These are phyloP conservation scores for Heliothis virescens DNA, from an alignment of 1,140 invertebrate genomes.

Conservation along the genomic window DNA sequence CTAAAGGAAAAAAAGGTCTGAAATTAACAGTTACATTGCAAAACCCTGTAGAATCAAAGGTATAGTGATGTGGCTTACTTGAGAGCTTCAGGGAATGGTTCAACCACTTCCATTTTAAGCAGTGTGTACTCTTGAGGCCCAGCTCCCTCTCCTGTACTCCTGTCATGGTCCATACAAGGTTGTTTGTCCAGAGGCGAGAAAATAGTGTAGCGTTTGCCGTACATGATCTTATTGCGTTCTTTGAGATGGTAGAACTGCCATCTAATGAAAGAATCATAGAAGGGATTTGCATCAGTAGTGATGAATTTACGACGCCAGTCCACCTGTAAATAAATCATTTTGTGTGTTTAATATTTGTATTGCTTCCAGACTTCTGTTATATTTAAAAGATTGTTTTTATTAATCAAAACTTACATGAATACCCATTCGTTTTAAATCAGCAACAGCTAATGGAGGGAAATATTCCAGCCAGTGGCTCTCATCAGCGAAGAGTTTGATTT, in stretches of 20 bases:
- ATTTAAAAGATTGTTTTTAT: background rate
- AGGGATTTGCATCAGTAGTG: constrained; percentile 99
- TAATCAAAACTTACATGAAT: constrained; percentile 90
- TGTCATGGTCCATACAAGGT: constrained; percentile 99
- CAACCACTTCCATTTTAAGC: constrained; percentile 96
- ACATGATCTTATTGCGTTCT: constrained; percentile 95
- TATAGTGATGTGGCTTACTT: constrained; percentile 83
- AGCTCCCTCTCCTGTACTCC: constrained; percentile 98
- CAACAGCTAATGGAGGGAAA: constrained; percentile 96
- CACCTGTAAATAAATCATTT: constrained; percentile 86
- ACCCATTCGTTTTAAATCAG: constrained; percentile 96
- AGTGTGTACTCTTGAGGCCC: constrained; percentile 99
- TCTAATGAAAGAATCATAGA: constrained; percentile 98
- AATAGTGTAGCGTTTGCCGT: constrained; percentile 99
- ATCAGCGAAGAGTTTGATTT: constrained; percentile 98
- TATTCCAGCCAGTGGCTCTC: constrained; percentile 97
- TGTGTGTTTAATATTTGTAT: background rate
- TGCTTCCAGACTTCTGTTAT: background rate
- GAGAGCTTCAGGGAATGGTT: constrained; percentile 92
- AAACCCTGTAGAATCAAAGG: no score
- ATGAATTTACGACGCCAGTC: constrained; percentile 99
- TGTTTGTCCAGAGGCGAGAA: constrained; percentile 98
- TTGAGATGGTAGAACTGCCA: constrained; percentile 99
- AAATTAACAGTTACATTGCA: background rate
- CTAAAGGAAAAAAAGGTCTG: constrained; percentile 75